These are phyloP conservation scores for Dinocampus coccinellae DNA, from an alignment of 2,888 invertebrate genomes.

Conservation along the genomic window DNA sequence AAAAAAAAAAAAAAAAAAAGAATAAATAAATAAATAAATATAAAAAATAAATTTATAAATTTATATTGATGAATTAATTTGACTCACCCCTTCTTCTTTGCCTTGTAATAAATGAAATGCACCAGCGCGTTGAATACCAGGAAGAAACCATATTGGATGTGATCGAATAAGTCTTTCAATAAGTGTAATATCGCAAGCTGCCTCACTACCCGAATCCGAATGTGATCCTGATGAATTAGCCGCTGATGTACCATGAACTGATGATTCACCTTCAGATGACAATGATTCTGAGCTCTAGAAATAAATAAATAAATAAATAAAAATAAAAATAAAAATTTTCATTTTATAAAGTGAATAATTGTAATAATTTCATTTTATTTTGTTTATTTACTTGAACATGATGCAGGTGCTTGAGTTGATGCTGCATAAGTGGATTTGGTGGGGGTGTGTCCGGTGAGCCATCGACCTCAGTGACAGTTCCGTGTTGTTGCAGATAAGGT, in stretches of 20 bases:
- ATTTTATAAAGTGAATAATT: not conserved
- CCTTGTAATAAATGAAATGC: conserved; percentile 94
- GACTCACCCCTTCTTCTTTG: conserved; percentile 89
- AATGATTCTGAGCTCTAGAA: conserved; percentile 77
- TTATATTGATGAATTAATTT: not conserved
- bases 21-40: not conserved
- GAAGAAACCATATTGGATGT: conserved; percentile 96
- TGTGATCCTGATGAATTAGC: conserved; percentile 58
- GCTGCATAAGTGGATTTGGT: conserved; percentile 64
- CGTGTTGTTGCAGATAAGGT: conserved; percentile 76
- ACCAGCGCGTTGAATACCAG: conserved; percentile 92
- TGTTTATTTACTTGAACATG: conserved; percentile 65
- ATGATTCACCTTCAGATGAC: conserved; percentile 75
- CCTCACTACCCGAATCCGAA: conserved; percentile 77
- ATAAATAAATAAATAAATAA: conserved; percentile 17
- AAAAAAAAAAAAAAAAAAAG: conserved; percentile 32
- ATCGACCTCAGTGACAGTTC: conserved; percentile 63
- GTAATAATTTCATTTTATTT: not conserved
- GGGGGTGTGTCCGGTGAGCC: conserved; percentile 66
- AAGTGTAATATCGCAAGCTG: conserved; percentile 86
- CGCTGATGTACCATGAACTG: conserved; percentile 64
- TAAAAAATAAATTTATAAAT: not conserved
- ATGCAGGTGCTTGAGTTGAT: conserved; percentile 73
- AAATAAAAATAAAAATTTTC: not conserved
- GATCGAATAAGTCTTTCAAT: conserved; percentile 90